Percentiles rank a stretch among this genome's conserved stretches.
Conservation (phyloP, 2,113 vertebrate species). For the Hippocampus mohnikei region DNA sequence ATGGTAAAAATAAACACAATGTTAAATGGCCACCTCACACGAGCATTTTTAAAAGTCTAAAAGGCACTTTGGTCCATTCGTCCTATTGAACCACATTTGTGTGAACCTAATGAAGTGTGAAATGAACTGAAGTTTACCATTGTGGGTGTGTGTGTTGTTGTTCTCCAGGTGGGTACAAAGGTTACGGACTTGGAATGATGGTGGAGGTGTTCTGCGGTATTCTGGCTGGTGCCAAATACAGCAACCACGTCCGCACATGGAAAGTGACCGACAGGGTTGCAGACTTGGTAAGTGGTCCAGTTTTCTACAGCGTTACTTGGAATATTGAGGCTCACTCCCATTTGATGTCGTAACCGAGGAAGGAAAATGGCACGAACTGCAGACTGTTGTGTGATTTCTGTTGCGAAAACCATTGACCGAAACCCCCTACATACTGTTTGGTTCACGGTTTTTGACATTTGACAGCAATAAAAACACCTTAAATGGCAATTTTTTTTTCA, state of each 20-base stretch:
- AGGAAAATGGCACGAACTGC: too few relatives aligned
- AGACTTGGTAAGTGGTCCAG: conserved; percentile 59
- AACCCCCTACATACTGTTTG: too few relatives aligned
- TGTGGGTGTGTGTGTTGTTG: conserved; percentile 9
- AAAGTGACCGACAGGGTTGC: conserved; percentile 69
- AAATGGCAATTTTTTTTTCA: too few relatives aligned
- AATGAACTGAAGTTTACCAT: not conserved
- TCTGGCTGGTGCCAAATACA: conserved; percentile 69
- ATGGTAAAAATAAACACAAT: too few relatives aligned
- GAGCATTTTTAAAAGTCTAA: not conserved
- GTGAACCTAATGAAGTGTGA: not conserved
- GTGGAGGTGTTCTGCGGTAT: conserved; percentile 77
- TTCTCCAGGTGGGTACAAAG: conserved; percentile 74
- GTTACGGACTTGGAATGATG: conserved; percentile 75
- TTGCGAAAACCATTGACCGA: too few relatives aligned
- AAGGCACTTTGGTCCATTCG: not conserved
- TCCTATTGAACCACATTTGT: not conserved
- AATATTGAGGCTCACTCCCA: too few relatives aligned
- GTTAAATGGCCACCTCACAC: too few relatives aligned
- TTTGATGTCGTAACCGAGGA: too few relatives aligned
- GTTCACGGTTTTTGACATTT: not conserved
- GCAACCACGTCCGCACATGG: conserved; percentile 69
- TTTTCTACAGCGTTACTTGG: not conserved
- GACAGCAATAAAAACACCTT: too few relatives aligned
- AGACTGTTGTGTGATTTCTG: too few relatives aligned